Evolutionary conservation across 2,888 invertebrate species (phyloP).

Genomic region (Noctua janthina): DNA sequence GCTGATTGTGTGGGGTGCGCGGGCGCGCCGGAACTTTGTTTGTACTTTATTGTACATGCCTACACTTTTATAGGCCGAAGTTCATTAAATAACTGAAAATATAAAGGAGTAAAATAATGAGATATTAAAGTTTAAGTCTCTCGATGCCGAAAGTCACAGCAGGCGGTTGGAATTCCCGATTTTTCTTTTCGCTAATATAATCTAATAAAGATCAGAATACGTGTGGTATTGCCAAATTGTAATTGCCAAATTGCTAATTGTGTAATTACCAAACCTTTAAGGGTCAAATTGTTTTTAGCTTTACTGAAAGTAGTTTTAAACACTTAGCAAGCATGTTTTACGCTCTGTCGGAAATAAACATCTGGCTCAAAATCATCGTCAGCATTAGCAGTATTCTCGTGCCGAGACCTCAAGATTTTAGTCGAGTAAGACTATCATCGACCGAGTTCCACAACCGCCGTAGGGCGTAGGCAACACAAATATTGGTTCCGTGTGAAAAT

Average conservation of each 20-base stretch:
- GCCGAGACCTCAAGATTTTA: neutral
- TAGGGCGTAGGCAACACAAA: constrained; percentile 11
- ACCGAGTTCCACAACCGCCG: neutral
- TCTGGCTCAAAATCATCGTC: neutral
- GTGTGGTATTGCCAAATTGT: neutral
- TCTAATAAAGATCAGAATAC: neutral
- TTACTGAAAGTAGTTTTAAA: neutral
- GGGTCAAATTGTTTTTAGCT: neutral
- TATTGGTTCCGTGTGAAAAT: constrained; percentile 34
- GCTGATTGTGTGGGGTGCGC: constrained; percentile 75
- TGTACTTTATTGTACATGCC: neutral
- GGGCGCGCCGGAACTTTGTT: constrained; percentile 59
- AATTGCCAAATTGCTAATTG: neutral
- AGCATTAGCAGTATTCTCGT: neutral
- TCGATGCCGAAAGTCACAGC: neutral
- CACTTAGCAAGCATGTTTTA: neutral
- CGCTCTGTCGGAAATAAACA: neutral
- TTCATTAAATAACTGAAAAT: constrained; percentile 4
- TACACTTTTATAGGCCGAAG: neutral
- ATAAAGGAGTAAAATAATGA: neutral
- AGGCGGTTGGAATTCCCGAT: neutral
- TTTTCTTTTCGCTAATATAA: neutral
- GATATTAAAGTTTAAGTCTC: neutral
- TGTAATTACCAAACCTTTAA: neutral
- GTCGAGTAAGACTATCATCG: neutral